phyloP scores from a whole-genome alignment of 1,140 invertebrate genomes.

The Berghia stephanieae region DNA sequence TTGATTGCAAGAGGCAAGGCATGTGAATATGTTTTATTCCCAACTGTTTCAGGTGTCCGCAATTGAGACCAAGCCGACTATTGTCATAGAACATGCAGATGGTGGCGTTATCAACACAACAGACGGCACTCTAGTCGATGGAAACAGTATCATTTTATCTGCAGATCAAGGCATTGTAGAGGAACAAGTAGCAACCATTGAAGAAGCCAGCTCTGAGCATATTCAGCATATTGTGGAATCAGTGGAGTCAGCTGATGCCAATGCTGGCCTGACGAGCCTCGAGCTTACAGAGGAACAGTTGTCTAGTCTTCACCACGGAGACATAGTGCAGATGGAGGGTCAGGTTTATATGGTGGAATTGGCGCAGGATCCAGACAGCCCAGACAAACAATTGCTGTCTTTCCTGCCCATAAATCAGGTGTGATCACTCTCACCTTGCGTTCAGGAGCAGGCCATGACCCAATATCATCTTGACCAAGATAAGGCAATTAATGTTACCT shows the following conservation, averaged over 20 bases:
- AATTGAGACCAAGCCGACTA: slow-evolving; percentile 32
- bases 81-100: slow-evolving; percentile 32
- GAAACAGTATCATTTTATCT: too few species aligned
- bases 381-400: slow-evolving; percentile 26
- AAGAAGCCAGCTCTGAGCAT: slow-evolving; percentile 6
- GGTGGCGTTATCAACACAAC: background rate
- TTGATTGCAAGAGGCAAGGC: too few species aligned
- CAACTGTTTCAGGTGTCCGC: slow-evolving; percentile 25
- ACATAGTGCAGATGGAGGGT: slow-evolving; percentile 64
- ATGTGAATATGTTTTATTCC: too few species aligned
- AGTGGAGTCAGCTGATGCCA: background rate
- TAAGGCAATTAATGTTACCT: too few species aligned
- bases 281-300: slow-evolving; percentile 58
- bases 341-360: slow-evolving; percentile 54
- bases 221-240: slow-evolving; percentile 10
- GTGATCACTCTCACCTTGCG: too few species aligned
- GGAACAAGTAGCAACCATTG: slow-evolving; percentile 34
- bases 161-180: too few species aligned
- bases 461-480: too few species aligned
- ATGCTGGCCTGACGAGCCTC: slow-evolving; percentile 31
- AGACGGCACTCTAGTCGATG: too few species aligned
- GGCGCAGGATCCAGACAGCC: slow-evolving; percentile 12
- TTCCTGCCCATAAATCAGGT: slow-evolving; percentile 26
- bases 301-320: slow-evolving; percentile 55
- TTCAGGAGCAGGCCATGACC: too few species aligned